phyloP scores from a whole-genome alignment of 1,140 invertebrate genomes.

The Drosophila lacteicornis region DNA sequence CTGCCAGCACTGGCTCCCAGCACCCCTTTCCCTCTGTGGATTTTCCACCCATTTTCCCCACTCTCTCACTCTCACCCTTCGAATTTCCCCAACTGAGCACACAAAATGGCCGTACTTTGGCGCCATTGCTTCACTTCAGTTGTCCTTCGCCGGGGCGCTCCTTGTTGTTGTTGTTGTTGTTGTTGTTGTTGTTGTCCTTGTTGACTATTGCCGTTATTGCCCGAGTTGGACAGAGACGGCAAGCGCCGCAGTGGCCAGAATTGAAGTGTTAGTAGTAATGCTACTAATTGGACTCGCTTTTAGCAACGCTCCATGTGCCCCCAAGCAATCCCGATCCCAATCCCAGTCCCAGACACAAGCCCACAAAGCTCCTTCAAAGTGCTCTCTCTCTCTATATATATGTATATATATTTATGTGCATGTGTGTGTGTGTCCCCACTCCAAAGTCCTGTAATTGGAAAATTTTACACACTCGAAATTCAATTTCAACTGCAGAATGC shows the following conservation, averaged over 20 bases:
- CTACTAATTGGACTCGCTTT: constrained; percentile 83
- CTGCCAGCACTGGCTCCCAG: neutral
- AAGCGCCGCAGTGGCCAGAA: constrained; percentile 53
- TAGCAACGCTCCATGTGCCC: constrained; percentile 67
- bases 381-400: constrained; percentile 3
- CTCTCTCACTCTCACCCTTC: neutral
- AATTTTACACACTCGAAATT: constrained; percentile 83
- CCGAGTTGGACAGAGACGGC: constrained; percentile 20
- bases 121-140: constrained; percentile 67
- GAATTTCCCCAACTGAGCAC: constrained; percentile 44
- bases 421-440: constrained; percentile 19
- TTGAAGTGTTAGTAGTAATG: constrained; percentile 84
- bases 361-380: constrained; percentile 52
- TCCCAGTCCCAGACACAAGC: constrained; percentile 6
- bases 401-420: neutral
- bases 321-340: constrained; percentile 35
- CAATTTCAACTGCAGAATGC: constrained; percentile 59
- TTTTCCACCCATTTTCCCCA: constrained; percentile 17
- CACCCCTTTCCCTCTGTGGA: neutral
- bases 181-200: constrained; percentile 39
- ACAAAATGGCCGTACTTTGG: constrained; percentile 81
- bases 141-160: constrained; percentile 26
- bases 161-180: constrained; percentile 4
- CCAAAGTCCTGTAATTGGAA: constrained; percentile 79
- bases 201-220: constrained; percentile 78